phyloP scores from a whole-genome alignment of 2,113 vertebrate genomes.

The Ifrita kowaldi region DNA sequence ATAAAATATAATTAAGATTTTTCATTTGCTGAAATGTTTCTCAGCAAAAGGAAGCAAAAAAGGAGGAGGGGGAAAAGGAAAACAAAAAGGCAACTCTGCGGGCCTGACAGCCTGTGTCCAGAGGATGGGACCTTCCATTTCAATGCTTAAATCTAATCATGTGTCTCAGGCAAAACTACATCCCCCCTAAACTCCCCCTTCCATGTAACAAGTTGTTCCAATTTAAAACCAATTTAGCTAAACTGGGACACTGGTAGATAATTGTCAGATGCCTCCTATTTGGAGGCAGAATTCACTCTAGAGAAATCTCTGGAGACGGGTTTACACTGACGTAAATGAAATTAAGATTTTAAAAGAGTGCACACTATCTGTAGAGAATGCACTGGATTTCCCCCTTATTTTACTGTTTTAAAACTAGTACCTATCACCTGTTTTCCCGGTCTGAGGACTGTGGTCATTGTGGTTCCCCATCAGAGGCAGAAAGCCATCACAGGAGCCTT shows the following conservation, averaged over 20 bases:
- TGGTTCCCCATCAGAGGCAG: background rate
- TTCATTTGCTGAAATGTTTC: constrained; percentile 1
- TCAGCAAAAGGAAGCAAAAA: background rate
- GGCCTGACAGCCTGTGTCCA: background rate
- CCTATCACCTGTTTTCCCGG: background rate
- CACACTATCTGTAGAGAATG: background rate
- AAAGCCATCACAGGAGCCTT: background rate
- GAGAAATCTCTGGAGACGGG: background rate
- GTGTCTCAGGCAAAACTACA: background rate
- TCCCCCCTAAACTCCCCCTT: background rate
- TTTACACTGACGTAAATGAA: constrained; percentile 1
- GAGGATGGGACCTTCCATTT: background rate
- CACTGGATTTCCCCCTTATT: background rate
- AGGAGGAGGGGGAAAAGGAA: accelerated
- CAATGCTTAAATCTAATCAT: background rate
- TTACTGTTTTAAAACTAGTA: background rate
- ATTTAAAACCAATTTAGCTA: constrained; percentile 50
- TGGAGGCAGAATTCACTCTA: background rate
- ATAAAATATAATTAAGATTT: constrained; percentile 3
- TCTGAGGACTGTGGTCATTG: background rate
- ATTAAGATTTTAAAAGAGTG: constrained; percentile 5
- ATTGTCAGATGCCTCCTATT: constrained; percentile 28
- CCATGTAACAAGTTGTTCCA: background rate
- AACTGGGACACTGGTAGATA: constrained; percentile 41
- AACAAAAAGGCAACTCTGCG: background rate